Evolutionary conservation across 2,888 invertebrate species (phyloP), one percentile per base, ranked within the genome.

Genomic region (Drosophila paranaensis): DNA sequence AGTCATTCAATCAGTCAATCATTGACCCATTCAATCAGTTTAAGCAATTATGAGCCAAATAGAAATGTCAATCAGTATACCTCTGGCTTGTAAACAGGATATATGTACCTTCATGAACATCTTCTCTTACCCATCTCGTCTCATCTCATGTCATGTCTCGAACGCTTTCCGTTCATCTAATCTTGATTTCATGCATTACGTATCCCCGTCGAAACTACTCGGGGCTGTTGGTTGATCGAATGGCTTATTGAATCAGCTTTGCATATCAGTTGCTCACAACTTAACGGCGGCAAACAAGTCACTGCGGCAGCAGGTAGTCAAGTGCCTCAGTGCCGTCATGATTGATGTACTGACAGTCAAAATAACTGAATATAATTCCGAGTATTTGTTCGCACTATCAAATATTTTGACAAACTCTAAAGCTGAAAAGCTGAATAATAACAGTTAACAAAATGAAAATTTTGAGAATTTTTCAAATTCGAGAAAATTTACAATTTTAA

Each of bases 171-270:
- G 20, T 11, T 20, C 6, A n/a, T 6, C 13, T 37, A 9, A 46
- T 57, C 25, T 57, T 8, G 8, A 30, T 45, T 33, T 33, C 11
- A 33, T 57, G 45, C n/a, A 25, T 13, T 27, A 55, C 20, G 46
- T 40, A 56, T 54, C 25, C 10, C 55, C 60, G 50, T 54, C 57
- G 54, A 43, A 74, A 57, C 51, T 68, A 67, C 55, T 43, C 57
- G 51, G 25, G n/a, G 3, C 51, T 56, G 37, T 50, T 46, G 30
- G 45, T 9, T 14, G 60, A 60, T 61, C 62, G 39, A 55, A 37
- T 56, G 43, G 56, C 57, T 77, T 68, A 77, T 77, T 73, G 69
- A 64, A 64, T 76, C 73, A 64, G 68, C 39, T 46, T 56, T 56
- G 53, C 40, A 64, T 68, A 56, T 57, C 64, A 45, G 45, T 37